Conservation (phyloP, 1,140 invertebrate species). For the Caenorhabditis briggsae region DNA sequence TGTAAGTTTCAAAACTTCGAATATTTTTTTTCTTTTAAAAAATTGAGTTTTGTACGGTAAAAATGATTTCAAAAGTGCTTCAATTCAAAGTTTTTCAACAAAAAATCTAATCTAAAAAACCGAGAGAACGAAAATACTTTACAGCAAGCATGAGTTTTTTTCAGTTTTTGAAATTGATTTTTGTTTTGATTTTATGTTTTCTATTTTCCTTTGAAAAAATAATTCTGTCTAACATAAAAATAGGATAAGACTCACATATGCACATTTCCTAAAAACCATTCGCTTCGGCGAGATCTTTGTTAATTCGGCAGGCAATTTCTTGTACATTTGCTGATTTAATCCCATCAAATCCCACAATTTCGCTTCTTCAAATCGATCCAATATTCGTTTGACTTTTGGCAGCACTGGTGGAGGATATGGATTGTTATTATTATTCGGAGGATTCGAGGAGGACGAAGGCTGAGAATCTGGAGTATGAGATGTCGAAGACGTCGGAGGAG, state of each 20-base stretch:
- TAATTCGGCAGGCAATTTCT: slow-evolving; percentile 1
- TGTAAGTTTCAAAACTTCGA: too few relatives aligned
- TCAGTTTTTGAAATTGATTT: too few relatives aligned
- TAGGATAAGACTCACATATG: slow-evolving; percentile 33
- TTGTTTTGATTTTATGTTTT: too few relatives aligned
- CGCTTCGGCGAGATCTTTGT: neutral
- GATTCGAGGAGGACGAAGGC: neutral
- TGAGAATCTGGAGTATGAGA: neutral
- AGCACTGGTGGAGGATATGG: neutral
- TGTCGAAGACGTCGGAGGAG: neutral
- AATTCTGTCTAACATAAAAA: neutral
- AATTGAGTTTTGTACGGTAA: too few relatives aligned
- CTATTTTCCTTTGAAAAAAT: too few relatives aligned
- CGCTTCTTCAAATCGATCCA: slow-evolving; percentile 25
- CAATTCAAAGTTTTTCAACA: too few relatives aligned
- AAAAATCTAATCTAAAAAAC: too few relatives aligned
- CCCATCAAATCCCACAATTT: slow-evolving; percentile 35
- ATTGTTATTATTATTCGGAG: neutral
- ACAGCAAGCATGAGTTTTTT: too few relatives aligned
- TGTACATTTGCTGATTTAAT: slow-evolving; percentile 16
- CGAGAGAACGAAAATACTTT: too few relatives aligned
- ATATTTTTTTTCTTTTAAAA: too few relatives aligned
- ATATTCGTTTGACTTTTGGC: neutral
- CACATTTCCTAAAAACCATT: slow-evolving; percentile 40
- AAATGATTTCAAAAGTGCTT: too few relatives aligned